Evolutionary conservation across 2,888 invertebrate genomes (phyloP).

Genomic region (Elysia crispata): DNA sequence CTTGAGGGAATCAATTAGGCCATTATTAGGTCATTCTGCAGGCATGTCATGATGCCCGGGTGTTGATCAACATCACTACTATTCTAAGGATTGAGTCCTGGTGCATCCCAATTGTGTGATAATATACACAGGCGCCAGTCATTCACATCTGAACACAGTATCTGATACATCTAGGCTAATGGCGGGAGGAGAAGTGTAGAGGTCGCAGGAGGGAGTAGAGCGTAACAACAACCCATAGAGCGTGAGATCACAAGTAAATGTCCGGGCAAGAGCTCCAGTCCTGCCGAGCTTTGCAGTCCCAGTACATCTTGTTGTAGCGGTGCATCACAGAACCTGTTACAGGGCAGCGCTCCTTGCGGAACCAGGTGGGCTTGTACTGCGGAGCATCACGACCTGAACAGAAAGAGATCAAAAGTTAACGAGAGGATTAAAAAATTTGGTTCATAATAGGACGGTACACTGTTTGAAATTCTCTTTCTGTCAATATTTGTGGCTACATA

Average conservation of each 20-base stretch:
- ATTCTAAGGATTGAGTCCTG: no score
- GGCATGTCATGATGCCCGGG: no score
- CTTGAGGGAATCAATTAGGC: no score
- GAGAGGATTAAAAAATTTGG: neutral
- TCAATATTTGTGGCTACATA: no score
- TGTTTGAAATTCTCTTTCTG: neutral
- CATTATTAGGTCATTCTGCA: no score
- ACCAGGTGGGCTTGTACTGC: constrained; percentile 92
- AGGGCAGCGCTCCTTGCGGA: constrained; percentile 87
- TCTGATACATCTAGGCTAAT: no score
- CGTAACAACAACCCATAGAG: constrained; percentile 50
- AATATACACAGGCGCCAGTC: no score
- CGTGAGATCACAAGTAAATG: constrained; percentile 81
- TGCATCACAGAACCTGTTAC: constrained; percentile 85
- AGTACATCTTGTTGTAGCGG: constrained; percentile 92
- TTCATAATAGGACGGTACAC: neutral
- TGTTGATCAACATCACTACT: no score
- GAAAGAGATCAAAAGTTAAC: constrained; percentile 1
- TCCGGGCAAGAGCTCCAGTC: constrained; percentile 95
- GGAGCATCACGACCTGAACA: constrained; percentile 83
- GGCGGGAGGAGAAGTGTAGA: neutral
- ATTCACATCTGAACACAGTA: no score
- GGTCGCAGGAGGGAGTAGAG: constrained; percentile 12
- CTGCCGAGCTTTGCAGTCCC: constrained; percentile 91
- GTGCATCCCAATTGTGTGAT: no score